Base-by-base conservation (phyloP, 2,113 vertebrate species). In the Tachycineta bicolor region DNA sequence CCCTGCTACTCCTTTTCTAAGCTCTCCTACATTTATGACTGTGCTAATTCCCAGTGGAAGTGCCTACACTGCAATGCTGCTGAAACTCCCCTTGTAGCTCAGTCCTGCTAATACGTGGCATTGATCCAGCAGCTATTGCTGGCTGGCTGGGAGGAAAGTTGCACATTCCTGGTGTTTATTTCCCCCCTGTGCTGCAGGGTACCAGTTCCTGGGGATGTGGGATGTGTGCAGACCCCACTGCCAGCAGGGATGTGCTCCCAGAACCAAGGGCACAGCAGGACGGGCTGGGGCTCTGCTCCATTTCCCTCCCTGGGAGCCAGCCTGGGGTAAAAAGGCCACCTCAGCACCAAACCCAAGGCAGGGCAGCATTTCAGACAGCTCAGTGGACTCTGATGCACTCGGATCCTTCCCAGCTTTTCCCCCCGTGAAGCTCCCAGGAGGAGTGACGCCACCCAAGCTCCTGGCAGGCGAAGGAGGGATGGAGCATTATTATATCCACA, bases 1-100 rank as follows among this genome's bases (percentile, higher is more conserved):
- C 65, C 83, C 62, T 34, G 91, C 50, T 94, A 65, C 84, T 34
- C 33, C 90, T 83, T 90, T 93, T 79, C 92, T 69, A 86, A 96
- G 88, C 86, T 96, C 83, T 94, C 88, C 96, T 96, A 90, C 83
- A 87, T 90, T 95, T 96, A 96, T 44, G 63, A 89, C 83, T 84
- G 83, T 50, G 62, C 79, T 78, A 90, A 93, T 64, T 92, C 89
- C 50, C 55, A 83, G 37, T 33, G 49, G 91, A 91, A 87, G 31
- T 2, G 69, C 58, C 70, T 83, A 20, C 80, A 89, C 83, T n/a
- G 81, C 87, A 87, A 49, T 28, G 94, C 83, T 87, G 81, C 92
- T 93, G 50, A 33, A 92, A 64, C 43, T 79, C 71, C 50, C 60
- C 83, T 81, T 1, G 10, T 10, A 96, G 91, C 93, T 83, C 44